Evolutionary conservation across 2,797 vertebrate species (phyloP).

Genomic region (Naso thynnoides): DNA sequence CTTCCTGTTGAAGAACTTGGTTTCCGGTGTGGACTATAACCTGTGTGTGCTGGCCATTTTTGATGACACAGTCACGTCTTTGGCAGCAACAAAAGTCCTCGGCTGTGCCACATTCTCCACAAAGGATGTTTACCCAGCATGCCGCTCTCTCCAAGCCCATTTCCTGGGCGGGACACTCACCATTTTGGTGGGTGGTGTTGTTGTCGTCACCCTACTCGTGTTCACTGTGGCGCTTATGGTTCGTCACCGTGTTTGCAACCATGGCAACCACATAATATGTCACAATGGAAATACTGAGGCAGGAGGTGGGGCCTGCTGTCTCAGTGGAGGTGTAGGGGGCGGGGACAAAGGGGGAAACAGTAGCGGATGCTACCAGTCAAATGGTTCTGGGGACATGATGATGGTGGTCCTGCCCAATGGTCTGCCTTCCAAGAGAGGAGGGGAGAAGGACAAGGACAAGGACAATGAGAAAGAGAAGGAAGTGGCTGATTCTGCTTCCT

Average conservation of each 20-base stretch:
- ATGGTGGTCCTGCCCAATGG: slow-evolving; percentile 87
- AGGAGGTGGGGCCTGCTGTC: slow-evolving; percentile 78
- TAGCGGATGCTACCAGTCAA: slow-evolving; percentile 79
- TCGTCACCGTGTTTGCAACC: slow-evolving; percentile 88
- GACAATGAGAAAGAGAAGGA: slow-evolving; percentile 72
- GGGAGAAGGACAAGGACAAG: slow-evolving; percentile 63
- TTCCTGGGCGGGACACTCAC: slow-evolving; percentile 94
- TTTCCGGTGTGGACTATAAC: slow-evolving; percentile 91
- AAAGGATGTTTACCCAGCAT: slow-evolving; percentile 89
- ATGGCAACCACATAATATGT: slow-evolving; percentile 78
- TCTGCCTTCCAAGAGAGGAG: slow-evolving; percentile 78
- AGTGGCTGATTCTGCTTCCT: slow-evolving; percentile 53
- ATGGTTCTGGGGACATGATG: slow-evolving; percentile 86
- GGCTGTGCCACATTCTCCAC: slow-evolving; percentile 93
- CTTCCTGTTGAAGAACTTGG: slow-evolving; percentile 91
- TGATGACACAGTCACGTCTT: slow-evolving; percentile 87
- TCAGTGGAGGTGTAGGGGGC: slow-evolving; percentile 86
- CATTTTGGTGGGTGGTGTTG: slow-evolving; percentile 91
- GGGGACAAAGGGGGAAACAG: slow-evolving; percentile 84
- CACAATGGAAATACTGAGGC: slow-evolving; percentile 73
- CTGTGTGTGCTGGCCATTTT: slow-evolving; percentile 93
- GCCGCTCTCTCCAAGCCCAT: slow-evolving; percentile 91
- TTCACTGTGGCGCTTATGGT: slow-evolving; percentile 95
- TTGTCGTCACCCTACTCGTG: slow-evolving; percentile 92
- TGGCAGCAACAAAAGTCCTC: slow-evolving; percentile 91